phyloP scores from a whole-genome alignment of 2,113 vertebrate genomes.

The Marmota flaviventris region DNA sequence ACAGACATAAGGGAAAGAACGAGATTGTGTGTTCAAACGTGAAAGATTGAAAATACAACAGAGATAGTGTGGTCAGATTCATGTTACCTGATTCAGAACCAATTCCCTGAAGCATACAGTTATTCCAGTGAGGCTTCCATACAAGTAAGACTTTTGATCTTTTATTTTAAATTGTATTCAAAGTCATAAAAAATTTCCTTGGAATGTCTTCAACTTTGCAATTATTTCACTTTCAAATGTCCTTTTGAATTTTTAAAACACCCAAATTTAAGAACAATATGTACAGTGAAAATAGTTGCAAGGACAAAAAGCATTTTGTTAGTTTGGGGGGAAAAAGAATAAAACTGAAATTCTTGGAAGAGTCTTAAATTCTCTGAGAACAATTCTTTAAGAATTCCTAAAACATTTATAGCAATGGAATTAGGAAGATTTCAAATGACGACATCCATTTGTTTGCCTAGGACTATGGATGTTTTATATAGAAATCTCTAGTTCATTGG shows the following conservation, averaged over 20 bases:
- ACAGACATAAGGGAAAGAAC: neutral
- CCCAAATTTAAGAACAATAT: neutral
- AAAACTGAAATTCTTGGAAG: neutral
- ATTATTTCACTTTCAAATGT: neutral
- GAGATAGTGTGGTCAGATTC: neutral
- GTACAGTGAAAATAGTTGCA: neutral
- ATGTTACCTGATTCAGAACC: neutral
- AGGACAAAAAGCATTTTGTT: neutral
- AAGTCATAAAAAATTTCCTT: neutral
- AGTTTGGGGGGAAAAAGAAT: neutral
- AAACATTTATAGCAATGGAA: neutral
- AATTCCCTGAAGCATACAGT: neutral
- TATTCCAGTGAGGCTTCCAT: neutral
- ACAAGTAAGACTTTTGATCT: neutral
- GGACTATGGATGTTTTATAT: neutral
- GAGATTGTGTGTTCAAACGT: neutral
- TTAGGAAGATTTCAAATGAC: neutral
- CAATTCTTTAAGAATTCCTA: neutral
- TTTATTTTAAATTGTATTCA: neutral
- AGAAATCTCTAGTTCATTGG: neutral
- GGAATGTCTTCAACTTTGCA: neutral
- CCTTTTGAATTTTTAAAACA: neutral
- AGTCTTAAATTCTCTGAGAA: neutral
- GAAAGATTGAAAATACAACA: slow-evolving; percentile 19
- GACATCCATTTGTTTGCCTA: neutral